Evolutionary conservation across 2,113 vertebrate genomes (phyloP).

Genomic region (Fulica atra): DNA sequence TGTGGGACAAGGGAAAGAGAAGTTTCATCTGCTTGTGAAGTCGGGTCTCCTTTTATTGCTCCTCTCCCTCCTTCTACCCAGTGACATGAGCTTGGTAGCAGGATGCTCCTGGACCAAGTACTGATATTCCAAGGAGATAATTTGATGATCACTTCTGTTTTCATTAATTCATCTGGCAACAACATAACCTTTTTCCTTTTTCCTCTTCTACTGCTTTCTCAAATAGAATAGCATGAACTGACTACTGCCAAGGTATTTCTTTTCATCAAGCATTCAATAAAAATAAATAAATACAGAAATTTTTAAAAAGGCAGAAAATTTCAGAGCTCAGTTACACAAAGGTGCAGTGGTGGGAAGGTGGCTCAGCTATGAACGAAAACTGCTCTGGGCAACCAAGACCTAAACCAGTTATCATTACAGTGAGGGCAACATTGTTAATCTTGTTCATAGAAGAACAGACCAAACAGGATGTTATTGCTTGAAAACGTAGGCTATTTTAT

Average conservation of each 20-base stretch:
- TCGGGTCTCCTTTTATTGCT: neutral
- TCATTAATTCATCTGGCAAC: neutral
- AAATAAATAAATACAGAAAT: neutral
- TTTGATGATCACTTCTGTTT: neutral
- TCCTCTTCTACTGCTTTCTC: neutral
- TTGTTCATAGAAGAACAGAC: neutral
- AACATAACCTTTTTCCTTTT: neutral
- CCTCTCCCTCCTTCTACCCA: neutral
- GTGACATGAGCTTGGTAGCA: neutral
- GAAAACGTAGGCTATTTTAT: neutral
- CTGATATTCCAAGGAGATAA: neutral
- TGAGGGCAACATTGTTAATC: neutral
- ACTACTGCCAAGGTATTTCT: neutral
- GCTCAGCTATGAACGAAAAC: neutral
- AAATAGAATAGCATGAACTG: neutral
- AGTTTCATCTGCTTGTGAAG: neutral
- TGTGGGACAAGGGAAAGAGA: neutral
- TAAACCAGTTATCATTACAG: neutral
- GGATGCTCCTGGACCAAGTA: neutral
- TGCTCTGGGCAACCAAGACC: accelerated
- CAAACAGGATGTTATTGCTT: neutral
- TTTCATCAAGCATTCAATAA: neutral
- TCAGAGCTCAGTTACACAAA: neutral
- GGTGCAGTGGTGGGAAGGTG: accelerated
- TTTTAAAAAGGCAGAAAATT: neutral